Conservation (phyloP, 2,888 invertebrate species). For the Allophyes oxyacanthae region DNA sequence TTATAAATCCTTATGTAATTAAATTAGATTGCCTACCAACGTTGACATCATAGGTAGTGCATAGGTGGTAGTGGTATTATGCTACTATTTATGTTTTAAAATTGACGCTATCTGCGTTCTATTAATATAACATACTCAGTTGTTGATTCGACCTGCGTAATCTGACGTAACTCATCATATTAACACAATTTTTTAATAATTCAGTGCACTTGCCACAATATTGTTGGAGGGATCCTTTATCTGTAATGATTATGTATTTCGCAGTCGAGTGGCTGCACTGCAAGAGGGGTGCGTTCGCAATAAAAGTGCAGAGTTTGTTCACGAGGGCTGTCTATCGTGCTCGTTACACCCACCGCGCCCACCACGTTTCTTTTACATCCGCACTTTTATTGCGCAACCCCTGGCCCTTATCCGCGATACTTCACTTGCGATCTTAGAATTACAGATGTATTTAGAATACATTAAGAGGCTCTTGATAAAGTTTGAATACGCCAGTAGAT, state of each 20-base stretch:
- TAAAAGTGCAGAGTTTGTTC: slow-evolving; percentile 76
- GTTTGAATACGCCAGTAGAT: slow-evolving; percentile 18
- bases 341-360: slow-evolving; percentile 64
- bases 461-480: slow-evolving; percentile 28
- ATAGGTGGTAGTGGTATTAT: too few species aligned
- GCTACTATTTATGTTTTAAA: background rate
- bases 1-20: background rate
- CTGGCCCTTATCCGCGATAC: slow-evolving; percentile 64
- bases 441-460: slow-evolving; percentile 61
- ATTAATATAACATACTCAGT: background rate
- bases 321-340: slow-evolving; percentile 53
- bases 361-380: slow-evolving; percentile 73
- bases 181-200: slow-evolving; percentile 46
- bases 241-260: slow-evolving; percentile 83
- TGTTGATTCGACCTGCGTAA: background rate
- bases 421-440: slow-evolving; percentile 57
- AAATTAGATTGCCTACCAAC: background rate
- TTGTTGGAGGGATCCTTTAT: slow-evolving; percentile 77
- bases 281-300: slow-evolving; percentile 72
- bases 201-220: slow-evolving; percentile 64
- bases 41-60: background rate
- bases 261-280: slow-evolving; percentile 78
- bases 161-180: slow-evolving; percentile 26
- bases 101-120: background rate
- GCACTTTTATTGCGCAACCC: slow-evolving; percentile 79